These are phyloP conservation scores for Pachyuromys duprasi DNA, from an alignment of 2,797 vertebrate genomes.

Conservation along the genomic window DNA sequence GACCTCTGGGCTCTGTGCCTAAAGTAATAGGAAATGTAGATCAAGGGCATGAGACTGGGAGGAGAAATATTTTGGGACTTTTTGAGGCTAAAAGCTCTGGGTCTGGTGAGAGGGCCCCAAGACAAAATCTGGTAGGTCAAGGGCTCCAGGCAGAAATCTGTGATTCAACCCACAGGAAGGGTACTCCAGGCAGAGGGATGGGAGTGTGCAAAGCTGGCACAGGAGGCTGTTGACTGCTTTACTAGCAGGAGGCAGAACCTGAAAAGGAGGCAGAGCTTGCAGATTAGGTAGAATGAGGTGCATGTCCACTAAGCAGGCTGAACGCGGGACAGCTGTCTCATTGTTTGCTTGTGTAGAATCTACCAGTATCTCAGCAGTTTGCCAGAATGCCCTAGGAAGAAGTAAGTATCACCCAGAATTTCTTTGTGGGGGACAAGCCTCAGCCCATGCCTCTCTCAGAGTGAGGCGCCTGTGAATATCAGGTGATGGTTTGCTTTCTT, in stretches of 20 bases:
- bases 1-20: conserved; percentile 67
- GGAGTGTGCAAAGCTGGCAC: fast-evolving
- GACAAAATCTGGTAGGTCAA: conserved; percentile 18
- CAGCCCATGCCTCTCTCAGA: neutral
- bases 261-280: fast-evolving
- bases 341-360: neutral
- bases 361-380: neutral
- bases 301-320: neutral
- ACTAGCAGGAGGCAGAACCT: fast-evolving
- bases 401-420: neutral
- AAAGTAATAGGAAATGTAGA: conserved; percentile 62
- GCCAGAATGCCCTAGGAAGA: neutral
- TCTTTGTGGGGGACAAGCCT: fast-evolving
- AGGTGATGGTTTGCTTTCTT: neutral
- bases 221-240: neutral
- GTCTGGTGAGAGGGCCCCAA: neutral
- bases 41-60: conserved; percentile 52
- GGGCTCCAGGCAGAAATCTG: neutral
- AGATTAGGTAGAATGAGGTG: neutral
- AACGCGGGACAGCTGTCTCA: fast-evolving
- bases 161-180: neutral
- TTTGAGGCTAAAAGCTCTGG: conserved; percentile 42
- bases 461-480: neutral
- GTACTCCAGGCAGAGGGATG: neutral
- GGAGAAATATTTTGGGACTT: conserved; percentile 51